These are phyloP conservation scores for Arctopsyche grandis DNA, from an alignment of 1,140 invertebrate species.

Conservation along the genomic window DNA sequence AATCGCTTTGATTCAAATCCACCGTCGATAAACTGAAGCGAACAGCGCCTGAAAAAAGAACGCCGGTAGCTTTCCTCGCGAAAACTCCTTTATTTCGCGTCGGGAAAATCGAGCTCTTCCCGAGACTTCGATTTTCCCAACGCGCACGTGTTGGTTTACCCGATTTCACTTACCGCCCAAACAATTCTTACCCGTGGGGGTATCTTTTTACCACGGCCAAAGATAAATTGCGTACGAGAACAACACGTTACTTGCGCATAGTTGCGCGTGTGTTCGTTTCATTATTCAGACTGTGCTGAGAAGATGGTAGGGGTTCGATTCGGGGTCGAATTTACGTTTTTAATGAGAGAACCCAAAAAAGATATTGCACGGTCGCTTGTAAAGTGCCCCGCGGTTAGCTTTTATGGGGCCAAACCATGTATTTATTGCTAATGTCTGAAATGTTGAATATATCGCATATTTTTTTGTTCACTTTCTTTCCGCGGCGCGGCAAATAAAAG, in stretches of 20 bases:
- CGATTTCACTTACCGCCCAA: conserved; percentile 21
- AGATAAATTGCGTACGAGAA: not conserved
- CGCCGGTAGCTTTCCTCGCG: not conserved
- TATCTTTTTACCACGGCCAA: not conserved
- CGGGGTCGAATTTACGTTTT: conserved; percentile 14
- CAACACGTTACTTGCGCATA: not conserved
- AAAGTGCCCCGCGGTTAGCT: conserved; percentile 22
- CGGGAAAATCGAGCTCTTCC: not conserved
- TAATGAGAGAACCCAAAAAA: conserved; percentile 22
- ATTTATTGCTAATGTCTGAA: conserved; percentile 22
- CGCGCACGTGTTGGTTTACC: conserved; percentile 12
- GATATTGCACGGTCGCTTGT: conserved; percentile 20
- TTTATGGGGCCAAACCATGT: conserved; percentile 23
- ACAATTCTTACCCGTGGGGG: not conserved
- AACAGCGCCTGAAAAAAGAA: not conserved
- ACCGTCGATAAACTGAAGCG: conserved; percentile 13
- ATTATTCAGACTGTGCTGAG: not conserved
- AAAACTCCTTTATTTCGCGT: not conserved
- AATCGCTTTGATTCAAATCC: conserved; percentile 13
- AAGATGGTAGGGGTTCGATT: conserved; percentile 5
- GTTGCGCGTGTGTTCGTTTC: not conserved
- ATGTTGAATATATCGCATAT: conserved; percentile 1
- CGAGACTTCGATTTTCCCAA: not conserved
- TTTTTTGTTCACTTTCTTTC: not conserved
- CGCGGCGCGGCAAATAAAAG: not conserved